These are phyloP conservation scores for Drosophila tanythrix DNA, from an alignment of 2,888 invertebrate genomes.

Conservation along the genomic window DNA sequence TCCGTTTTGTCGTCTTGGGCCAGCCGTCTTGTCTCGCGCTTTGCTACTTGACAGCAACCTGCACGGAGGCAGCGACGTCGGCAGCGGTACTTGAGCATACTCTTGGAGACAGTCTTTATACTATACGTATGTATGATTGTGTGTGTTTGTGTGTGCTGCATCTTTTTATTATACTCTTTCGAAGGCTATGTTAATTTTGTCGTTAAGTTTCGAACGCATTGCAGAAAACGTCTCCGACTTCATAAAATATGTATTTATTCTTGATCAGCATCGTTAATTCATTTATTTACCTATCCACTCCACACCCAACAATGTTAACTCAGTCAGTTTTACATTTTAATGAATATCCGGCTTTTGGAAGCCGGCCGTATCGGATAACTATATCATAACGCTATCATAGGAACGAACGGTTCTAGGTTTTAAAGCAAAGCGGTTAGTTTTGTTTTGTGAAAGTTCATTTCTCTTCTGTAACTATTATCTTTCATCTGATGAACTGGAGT, in stretches of 20 bases:
- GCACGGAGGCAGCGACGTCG: conserved; percentile 42
- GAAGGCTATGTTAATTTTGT: neutral
- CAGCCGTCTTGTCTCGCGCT: conserved; percentile 67
- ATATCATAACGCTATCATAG: neutral
- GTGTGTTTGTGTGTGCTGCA: conserved; percentile 6
- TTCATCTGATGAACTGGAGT: no score
- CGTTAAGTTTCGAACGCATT: neutral
- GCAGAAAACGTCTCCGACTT: neutral
- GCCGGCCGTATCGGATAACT: neutral
- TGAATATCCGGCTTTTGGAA: neutral
- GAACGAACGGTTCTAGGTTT: neutral
- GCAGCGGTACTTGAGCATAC: conserved; percentile 61
- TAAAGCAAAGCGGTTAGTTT: no score
- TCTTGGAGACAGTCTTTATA: conserved; percentile 62
- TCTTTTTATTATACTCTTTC: neutral
- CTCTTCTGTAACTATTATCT: no score
- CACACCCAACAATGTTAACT: neutral
- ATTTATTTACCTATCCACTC: neutral
- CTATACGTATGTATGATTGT: neutral
- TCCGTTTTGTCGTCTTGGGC: conserved; percentile 48
- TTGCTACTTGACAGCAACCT: conserved; percentile 46
- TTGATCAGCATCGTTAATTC: neutral
- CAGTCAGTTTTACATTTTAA: neutral
- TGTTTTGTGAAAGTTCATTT: no score
- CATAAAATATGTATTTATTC: neutral